phyloP scores from a whole-genome alignment of 2,797 vertebrate species.

The Sebastes alutus region DNA sequence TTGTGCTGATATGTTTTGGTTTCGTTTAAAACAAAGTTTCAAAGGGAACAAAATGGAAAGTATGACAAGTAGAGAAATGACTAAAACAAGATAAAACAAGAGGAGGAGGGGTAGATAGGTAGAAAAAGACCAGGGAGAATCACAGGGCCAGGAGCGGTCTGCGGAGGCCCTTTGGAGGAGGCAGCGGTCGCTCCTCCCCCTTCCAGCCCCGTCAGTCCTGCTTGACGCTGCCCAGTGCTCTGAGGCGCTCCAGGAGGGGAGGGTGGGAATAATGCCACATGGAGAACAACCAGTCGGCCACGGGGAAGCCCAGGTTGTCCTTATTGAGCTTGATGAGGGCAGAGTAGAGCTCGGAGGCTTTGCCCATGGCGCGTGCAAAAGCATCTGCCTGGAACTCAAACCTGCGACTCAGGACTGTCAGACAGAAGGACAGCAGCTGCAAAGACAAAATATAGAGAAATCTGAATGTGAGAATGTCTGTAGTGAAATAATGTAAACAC shows the following conservation, averaged over 20 bases:
- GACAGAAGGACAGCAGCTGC: constrained; percentile 95
- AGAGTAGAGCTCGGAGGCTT: constrained; percentile 94
- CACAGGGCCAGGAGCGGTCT: constrained; percentile 76
- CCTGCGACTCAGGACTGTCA: constrained; percentile 96
- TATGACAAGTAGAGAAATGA: constrained; percentile 26
- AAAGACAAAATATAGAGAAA: background rate
- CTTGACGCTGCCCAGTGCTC: constrained; percentile 90
- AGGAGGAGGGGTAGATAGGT: constrained; percentile 12
- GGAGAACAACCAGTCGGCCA: constrained; percentile 98
- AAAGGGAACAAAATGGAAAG: constrained; percentile 48
- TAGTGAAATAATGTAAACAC: background rate
- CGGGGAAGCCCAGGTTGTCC: constrained; percentile 98
- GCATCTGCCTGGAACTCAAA: constrained; percentile 99
- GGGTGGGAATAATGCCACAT: constrained; percentile 99
- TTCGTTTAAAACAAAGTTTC: constrained; percentile 57
- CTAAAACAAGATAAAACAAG: constrained; percentile 63
- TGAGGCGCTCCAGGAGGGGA: constrained; percentile 95
- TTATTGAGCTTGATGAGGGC: constrained; percentile 99
- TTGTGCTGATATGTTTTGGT: constrained; percentile 65
- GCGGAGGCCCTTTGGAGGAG: constrained; percentile 70
- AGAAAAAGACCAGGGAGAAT: constrained; percentile 54
- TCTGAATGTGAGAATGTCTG: background rate
- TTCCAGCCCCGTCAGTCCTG: constrained; percentile 88
- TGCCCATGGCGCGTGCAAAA: constrained; percentile 93
- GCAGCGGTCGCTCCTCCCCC: constrained; percentile 54